These are phyloP conservation scores for Bombus consobrinus DNA, from an alignment of 1,140 invertebrate genomes.

Conservation along the genomic window DNA sequence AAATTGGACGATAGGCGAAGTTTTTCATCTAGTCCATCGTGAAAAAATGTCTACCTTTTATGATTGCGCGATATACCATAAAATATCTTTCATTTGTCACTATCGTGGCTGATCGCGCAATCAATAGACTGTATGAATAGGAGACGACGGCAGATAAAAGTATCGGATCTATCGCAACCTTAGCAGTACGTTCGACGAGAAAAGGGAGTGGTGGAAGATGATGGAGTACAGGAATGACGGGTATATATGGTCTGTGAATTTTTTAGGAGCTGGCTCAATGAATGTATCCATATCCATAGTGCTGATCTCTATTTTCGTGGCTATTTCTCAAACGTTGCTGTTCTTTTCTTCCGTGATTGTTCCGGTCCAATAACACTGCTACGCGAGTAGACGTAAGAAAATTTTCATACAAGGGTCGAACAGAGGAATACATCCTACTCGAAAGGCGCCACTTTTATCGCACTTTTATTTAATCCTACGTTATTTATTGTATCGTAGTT, in stretches of 20 bases:
- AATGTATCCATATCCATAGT: slow-evolving; percentile 2
- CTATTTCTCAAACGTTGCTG: background rate
- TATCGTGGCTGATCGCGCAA: slow-evolving; percentile 3
- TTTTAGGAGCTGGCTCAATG: slow-evolving; percentile 34
- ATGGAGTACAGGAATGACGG: slow-evolving; percentile 1
- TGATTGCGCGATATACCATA: background rate
- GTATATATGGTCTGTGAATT: slow-evolving; percentile 44
- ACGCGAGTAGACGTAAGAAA: no score
- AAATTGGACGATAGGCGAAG: background rate
- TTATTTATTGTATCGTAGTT: no score
- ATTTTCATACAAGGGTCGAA: no score
- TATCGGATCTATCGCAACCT: slow-evolving; percentile 5
- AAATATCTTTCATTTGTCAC: slow-evolving; percentile 39
- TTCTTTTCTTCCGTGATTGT: slow-evolving; percentile 9
- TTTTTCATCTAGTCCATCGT: background rate
- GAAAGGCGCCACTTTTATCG: background rate
- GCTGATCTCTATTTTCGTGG: slow-evolving; percentile 28
- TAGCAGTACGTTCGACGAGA: background rate
- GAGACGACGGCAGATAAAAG: background rate
- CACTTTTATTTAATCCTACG: no score
- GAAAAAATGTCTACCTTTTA: background rate
- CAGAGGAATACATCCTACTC: background rate
- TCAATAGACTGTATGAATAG: slow-evolving; percentile 27
- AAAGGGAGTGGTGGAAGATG: background rate
- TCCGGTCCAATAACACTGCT: no score